Conservation (phyloP, 2,888 invertebrate species). For the Sinelater perroti region DNA sequence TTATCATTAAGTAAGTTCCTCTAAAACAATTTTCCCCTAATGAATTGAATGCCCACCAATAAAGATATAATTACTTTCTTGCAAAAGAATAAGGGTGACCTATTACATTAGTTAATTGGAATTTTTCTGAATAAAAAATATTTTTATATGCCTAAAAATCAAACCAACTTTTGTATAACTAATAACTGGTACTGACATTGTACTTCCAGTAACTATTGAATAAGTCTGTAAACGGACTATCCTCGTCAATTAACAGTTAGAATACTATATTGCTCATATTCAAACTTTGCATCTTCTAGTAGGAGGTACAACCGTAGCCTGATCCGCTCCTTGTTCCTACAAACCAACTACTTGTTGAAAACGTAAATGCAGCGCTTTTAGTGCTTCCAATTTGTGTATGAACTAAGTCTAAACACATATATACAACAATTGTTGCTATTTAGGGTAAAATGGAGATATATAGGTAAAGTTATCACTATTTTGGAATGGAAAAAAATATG, state of each 20-base stretch:
- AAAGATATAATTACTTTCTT: not conserved
- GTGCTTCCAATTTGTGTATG: conserved; percentile 21
- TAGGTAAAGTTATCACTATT: conserved; percentile 3
- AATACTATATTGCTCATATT: not conserved
- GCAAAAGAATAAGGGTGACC: not conserved
- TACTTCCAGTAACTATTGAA: not conserved
- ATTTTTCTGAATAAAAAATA: not conserved
- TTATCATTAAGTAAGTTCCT: too few species aligned
- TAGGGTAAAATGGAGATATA: not conserved
- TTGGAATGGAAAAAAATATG: conserved; percentile 9
- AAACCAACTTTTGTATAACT: not conserved
- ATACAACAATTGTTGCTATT: conserved; percentile 5
- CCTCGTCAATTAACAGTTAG: conserved; percentile 8
- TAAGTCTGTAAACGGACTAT: not conserved
- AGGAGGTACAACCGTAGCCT: not conserved
- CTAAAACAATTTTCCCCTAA: too few species aligned
- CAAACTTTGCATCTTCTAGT: not conserved
- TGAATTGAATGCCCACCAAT: not conserved
- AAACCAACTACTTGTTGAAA: not conserved
- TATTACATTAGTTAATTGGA: not conserved
- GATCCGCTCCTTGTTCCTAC: conserved; percentile 10
- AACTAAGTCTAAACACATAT: conserved; percentile 5
- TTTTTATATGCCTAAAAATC: not conserved
- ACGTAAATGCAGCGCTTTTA: conserved; percentile 18
- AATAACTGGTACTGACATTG: conserved; percentile 8